Base-by-base conservation (phyloP, 2,888 invertebrate species). In the Linhomoeus sp. region DNA sequence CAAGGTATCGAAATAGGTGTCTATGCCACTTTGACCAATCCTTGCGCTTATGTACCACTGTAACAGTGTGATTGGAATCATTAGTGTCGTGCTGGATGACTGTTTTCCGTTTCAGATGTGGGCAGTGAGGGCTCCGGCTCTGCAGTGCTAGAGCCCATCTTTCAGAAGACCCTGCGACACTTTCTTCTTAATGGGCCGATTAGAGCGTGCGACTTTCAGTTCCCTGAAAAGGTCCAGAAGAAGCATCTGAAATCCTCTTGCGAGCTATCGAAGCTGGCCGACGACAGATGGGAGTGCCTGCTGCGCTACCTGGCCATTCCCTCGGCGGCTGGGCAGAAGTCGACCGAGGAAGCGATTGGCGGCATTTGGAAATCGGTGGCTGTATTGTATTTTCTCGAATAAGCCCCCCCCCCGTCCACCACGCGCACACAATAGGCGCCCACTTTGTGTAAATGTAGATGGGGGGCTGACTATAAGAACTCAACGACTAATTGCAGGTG, bases 201-300 rank as follows among this genome's bases (percentile, higher is more conserved):
- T 17, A 14, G 17, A 25, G 41, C 41, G n/a, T 12, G 24, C 17
- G n/a, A 17, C n/a, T 12, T 41, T 5, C 24, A 17, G 2, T 15
- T 19, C 24, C 20, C 24, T 15, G 2, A 24, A 2, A 25, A 7
- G 17, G 41, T 41, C 15, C 2, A 7, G 15, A 5, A 3, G 17
- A 43, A 43, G 22, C 43, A 43, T 17, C n/a, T 12, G 15, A 43
- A 33, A 22, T 7, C 20, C 20, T 2, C 7, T 12, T 3, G 5
- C 9, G 19, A 43, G n/a, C 33, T 60, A 24, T 51, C 48, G 20
- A 69, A 68, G 52, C 69, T 68, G 55, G 66, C 69, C 2, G 49
- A 59, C 41, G 70, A 70, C 46, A 56, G 70, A 53, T 71, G 70
- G 70, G 70, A 71, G 61, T 69, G 67, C 56, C 52, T 62, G 41